These are phyloP conservation scores for Theristicus caerulescens DNA, from an alignment of 2,113 vertebrate species.

Conservation along the genomic window DNA sequence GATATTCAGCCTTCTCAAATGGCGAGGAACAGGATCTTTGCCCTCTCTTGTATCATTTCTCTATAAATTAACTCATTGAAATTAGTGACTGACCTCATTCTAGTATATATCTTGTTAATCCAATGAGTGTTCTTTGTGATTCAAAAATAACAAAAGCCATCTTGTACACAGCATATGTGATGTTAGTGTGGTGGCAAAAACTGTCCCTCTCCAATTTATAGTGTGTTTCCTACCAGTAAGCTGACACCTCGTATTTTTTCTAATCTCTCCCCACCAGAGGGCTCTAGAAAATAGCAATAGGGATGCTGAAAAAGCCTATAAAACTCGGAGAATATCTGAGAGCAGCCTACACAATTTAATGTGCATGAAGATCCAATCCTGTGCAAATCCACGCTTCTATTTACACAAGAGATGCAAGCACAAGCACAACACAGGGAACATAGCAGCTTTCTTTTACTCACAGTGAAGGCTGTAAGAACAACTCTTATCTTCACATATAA, in stretches of 20 bases:
- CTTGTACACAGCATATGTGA: neutral
- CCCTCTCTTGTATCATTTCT: neutral
- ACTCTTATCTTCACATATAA: neutral
- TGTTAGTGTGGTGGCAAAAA: neutral
- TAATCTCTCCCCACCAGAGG: constrained; percentile 7
- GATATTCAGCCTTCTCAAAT: neutral
- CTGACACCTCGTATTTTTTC: neutral
- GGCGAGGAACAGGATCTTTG: neutral
- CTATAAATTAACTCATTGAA: neutral
- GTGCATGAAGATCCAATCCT: neutral
- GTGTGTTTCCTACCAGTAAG: neutral
- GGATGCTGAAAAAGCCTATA: neutral
- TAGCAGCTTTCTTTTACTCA: neutral
- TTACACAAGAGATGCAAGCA: neutral
- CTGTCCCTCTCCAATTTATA: neutral
- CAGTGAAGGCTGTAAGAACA: neutral
- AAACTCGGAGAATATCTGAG: neutral
- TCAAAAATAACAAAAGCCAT: neutral
- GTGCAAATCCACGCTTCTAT: neutral
- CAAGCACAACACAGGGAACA: neutral
- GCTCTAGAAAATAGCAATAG: neutral
- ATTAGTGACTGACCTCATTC: neutral
- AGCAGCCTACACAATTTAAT: neutral
- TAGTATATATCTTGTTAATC: neutral
- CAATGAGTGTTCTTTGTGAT: neutral